These are phyloP conservation scores for Tortricodes alternella DNA, from an alignment of 2,888 invertebrate genomes.

Conservation along the genomic window DNA sequence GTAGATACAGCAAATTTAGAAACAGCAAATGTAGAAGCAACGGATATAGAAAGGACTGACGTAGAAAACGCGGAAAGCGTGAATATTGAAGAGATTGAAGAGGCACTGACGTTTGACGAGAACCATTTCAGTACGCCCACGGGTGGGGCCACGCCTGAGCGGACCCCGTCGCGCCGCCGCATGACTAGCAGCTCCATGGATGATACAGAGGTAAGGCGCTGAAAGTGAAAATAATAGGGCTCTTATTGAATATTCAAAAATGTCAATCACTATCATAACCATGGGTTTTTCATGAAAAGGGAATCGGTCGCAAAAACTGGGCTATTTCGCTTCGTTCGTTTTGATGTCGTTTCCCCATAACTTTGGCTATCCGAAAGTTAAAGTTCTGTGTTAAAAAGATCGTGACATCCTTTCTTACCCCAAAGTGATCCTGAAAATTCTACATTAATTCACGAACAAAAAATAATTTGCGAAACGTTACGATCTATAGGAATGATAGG, in stretches of 20 bases:
- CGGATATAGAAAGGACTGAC: background rate
- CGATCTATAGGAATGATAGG: too few species aligned
- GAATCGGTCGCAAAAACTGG: too few species aligned
- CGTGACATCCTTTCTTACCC: too few species aligned
- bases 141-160: conserved; percentile 51
- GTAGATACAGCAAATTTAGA: background rate
- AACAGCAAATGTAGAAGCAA: background rate
- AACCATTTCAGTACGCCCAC: conserved; percentile 79
- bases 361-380: too few species aligned
- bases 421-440: too few species aligned
- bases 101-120: conserved; percentile 72
- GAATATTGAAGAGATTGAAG: conserved; percentile 38
- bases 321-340: too few species aligned
- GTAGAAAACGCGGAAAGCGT: conserved; percentile 33
- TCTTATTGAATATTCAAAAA: background rate
- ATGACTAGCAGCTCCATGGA: conserved; percentile 66
- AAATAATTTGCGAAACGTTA: too few species aligned
- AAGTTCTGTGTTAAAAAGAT: too few species aligned
- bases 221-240: background rate
- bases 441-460: too few species aligned
- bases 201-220: conserved; percentile 76
- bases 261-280: too few species aligned
- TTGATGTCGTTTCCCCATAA: too few species aligned
- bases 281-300: too few species aligned
- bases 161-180: conserved; percentile 42